Conservation (phyloP, 2,797 vertebrate species). For the Gephyroberyx darwinii region DNA sequence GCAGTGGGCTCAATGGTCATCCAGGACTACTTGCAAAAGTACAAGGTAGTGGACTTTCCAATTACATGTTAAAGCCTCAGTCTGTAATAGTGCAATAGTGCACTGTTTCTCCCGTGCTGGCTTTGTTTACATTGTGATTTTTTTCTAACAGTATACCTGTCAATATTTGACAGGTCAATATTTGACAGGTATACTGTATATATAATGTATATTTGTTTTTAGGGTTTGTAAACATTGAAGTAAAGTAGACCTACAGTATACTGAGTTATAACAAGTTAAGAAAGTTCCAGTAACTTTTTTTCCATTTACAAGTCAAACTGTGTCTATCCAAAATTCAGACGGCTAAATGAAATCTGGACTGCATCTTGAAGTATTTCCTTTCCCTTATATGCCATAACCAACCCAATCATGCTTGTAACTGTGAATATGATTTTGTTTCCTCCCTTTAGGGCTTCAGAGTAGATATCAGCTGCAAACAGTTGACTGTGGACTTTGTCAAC, state of each 20-base stretch:
- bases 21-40: conserved; percentile 91
- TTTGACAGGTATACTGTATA: neutral
- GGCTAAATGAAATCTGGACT: neutral
- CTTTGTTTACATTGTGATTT: neutral
- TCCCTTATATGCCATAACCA: neutral
- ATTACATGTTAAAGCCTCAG: neutral
- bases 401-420: neutral
- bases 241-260: neutral
- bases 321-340: no score
- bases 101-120: neutral
- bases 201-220: no score
- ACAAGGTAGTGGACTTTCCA: conserved; percentile 84
- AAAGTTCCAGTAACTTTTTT: no score
- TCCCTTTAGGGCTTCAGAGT: conserved; percentile 90
- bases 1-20: conserved; percentile 88
- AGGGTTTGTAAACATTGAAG: neutral
- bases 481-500: conserved; percentile 98
- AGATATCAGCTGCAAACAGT: conserved; percentile 94
- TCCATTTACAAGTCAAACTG: no score
- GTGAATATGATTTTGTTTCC: conserved; percentile 7
- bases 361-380: neutral
- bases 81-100: no score
- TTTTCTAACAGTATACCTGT: no score
- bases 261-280: no score
- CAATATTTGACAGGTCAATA: neutral